A percentile compares a stretch with the other conserved stretches of the same genome.
Evolutionary conservation across 2,888 invertebrate genomes (phyloP).

Genomic region (Gymnoscelis rufifasciata): DNA sequence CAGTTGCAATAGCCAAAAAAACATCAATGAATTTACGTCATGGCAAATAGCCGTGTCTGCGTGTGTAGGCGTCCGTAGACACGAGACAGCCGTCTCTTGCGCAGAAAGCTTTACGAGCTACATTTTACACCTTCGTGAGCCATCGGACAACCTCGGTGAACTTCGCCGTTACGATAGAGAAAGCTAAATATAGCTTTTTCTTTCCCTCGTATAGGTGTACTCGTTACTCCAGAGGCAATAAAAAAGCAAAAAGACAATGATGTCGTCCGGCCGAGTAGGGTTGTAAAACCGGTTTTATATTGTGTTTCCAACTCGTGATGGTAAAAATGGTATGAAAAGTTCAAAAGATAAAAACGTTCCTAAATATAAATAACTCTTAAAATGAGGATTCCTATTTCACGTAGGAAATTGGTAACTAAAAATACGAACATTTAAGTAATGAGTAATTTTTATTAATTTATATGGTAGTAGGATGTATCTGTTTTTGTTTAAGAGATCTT

Average conservation of each 20-base stretch:
- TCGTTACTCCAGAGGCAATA: slow-evolving; percentile 54
- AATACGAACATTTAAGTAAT: too few species aligned
- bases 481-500: too few species aligned
- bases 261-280: slow-evolving; percentile 54
- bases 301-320: slow-evolving; percentile 10
- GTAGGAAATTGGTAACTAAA: too few species aligned
- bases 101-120: slow-evolving; percentile 45
- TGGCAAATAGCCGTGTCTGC: slow-evolving; percentile 46
- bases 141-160: slow-evolving; percentile 43
- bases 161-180: slow-evolving; percentile 36
- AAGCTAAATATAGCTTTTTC: slow-evolving; percentile 34
- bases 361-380: too few species aligned
- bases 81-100: slow-evolving; percentile 34
- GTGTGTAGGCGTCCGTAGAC: slow-evolving; percentile 37
- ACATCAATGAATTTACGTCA: slow-evolving; percentile 68
- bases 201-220: slow-evolving; percentile 49
- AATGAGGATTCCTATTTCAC: too few species aligned
- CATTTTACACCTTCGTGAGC: slow-evolving; percentile 9
- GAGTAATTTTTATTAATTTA: too few species aligned
- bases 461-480: too few species aligned
- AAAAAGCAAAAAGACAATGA: slow-evolving; percentile 67
- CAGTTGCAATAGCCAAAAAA: slow-evolving; percentile 38
- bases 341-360: too few species aligned
- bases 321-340: too few species aligned
- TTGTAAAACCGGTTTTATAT: slow-evolving; percentile 44